Evolutionary conservation across 2,113 vertebrate species (phyloP).

Genomic region (Lagenorhynchus albirostris): DNA sequence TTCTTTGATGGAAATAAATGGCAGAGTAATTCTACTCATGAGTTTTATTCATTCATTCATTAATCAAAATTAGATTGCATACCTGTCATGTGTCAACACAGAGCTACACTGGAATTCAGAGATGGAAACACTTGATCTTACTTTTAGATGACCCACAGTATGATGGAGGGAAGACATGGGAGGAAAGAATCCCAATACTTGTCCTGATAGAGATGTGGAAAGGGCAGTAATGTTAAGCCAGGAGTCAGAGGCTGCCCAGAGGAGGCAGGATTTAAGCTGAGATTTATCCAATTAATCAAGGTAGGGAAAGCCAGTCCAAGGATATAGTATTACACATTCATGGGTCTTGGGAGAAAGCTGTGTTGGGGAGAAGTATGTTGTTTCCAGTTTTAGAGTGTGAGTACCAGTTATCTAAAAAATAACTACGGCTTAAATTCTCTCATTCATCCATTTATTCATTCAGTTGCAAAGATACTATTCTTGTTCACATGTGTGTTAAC

Average conservation of each 20-base stretch:
- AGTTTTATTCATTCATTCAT: neutral
- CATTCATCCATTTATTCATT: neutral
- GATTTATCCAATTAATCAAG: neutral
- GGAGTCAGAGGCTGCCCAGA: neutral
- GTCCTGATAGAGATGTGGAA: neutral
- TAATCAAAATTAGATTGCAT: neutral
- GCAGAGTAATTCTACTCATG: neutral
- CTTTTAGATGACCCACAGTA: neutral
- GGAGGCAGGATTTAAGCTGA: neutral
- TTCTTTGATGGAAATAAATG: neutral
- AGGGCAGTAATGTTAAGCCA: fast-evolving
- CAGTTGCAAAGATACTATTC: neutral
- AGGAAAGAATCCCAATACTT: neutral
- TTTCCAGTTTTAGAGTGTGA: neutral
- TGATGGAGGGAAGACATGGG: neutral
- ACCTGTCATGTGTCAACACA: neutral
- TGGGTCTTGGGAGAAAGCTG: neutral
- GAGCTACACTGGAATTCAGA: neutral
- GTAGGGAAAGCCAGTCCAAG: neutral
- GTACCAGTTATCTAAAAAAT: neutral
- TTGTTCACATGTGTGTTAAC: neutral
- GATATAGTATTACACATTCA: neutral
- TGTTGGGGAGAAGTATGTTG: neutral
- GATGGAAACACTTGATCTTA: neutral
- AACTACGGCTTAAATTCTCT: neutral